Conservation (phyloP, 1,140 invertebrate species). For the Drosophila seguyi region DNA sequence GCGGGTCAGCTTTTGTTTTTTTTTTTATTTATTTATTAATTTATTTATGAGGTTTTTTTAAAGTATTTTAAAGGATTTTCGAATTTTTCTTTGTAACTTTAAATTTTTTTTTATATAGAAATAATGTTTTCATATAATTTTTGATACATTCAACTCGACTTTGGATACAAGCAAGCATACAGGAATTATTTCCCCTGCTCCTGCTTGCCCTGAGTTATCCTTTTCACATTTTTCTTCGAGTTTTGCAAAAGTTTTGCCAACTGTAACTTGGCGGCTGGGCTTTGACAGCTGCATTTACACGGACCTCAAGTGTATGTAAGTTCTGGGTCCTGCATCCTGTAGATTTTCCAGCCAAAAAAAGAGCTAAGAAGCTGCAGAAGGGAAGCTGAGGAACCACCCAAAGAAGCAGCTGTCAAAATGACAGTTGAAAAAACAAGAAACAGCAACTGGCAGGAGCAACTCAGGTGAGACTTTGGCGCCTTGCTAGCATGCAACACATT, state of each 20-base stretch:
- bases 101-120: neutral
- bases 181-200: neutral
- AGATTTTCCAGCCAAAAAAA: slow-evolving; percentile 29
- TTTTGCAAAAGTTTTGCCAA: slow-evolving; percentile 28
- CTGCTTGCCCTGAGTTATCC: neutral
- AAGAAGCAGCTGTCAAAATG: slow-evolving; percentile 75
- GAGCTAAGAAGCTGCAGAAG: slow-evolving; percentile 3
- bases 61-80: no score
- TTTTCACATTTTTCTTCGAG: slow-evolving; percentile 7
- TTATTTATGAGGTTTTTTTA: neutral
- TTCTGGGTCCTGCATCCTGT: slow-evolving; percentile 15
- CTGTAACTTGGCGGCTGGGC: slow-evolving; percentile 57
- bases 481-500: slow-evolving; percentile 52
- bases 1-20: slow-evolving; percentile 6
- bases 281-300: slow-evolving; percentile 72
- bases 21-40: neutral
- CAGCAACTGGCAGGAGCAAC: slow-evolving; percentile 22
- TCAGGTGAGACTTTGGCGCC: slow-evolving; percentile 60
- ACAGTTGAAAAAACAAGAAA: slow-evolving; percentile 74
- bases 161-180: neutral
- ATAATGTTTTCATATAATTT: neutral
- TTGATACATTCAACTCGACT: neutral
- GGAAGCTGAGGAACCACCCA: neutral
- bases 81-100: neutral
- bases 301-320: slow-evolving; percentile 3